Evolutionary conservation across 2,888 invertebrate genomes (phyloP).

Genomic region (Nomada fucata): DNA sequence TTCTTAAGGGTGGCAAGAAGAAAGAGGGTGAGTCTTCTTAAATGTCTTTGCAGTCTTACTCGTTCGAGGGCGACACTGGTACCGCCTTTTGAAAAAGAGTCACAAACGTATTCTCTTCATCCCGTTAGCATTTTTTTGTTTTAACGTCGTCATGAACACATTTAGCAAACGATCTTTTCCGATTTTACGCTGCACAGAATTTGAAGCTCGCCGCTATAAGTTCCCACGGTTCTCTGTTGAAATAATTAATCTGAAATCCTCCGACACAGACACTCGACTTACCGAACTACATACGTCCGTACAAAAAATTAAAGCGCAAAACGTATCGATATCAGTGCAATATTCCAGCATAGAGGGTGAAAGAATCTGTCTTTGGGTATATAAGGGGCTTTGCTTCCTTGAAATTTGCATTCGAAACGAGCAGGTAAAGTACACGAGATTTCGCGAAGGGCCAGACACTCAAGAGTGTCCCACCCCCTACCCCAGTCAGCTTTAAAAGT

Average conservation of each 20-base stretch:
- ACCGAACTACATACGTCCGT: too few relatives aligned
- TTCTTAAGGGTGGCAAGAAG: slow-evolving; percentile 81
- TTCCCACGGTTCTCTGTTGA: too few relatives aligned
- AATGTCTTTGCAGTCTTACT: slow-evolving; percentile 79
- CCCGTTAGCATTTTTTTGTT: neutral
- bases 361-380: neutral
- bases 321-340: neutral
- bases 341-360: neutral
- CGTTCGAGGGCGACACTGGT: slow-evolving; percentile 83
- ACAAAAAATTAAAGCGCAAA: too few relatives aligned
- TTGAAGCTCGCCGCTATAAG: too few relatives aligned
- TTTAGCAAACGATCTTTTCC: too few relatives aligned
- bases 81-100: slow-evolving; percentile 64
- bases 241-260: too few relatives aligned
- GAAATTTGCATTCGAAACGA: slow-evolving; percentile 60
- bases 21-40: slow-evolving; percentile 81
- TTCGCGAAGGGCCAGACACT: slow-evolving; percentile 50
- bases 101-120: neutral
- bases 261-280: too few relatives aligned
- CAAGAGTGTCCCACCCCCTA: slow-evolving; percentile 33
- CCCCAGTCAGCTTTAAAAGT: slow-evolving; percentile 50
- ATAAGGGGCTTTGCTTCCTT: slow-evolving; percentile 19
- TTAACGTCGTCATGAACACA: neutral
- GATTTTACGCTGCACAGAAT: too few relatives aligned
- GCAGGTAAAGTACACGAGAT: slow-evolving; percentile 46